phyloP scores from a whole-genome alignment of 2,113 vertebrate species.

The Xiphias gladius region DNA sequence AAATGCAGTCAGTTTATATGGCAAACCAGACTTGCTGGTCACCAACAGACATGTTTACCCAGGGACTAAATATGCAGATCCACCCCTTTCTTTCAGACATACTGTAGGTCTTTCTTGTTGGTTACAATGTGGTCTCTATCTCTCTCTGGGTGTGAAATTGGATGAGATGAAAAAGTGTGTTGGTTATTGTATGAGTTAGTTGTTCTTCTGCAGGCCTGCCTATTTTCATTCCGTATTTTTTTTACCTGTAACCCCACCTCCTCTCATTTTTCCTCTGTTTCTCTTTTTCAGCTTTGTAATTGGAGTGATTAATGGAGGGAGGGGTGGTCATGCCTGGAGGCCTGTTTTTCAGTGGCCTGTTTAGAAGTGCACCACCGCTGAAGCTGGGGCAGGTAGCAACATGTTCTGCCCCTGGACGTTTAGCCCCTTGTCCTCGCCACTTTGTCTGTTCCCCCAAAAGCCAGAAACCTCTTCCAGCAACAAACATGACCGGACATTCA shows the following conservation, averaged over 20 bases:
- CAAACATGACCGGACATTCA: constrained; percentile 64
- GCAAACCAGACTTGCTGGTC: constrained; percentile 77
- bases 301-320: constrained; percentile 84
- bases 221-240: constrained; percentile 44
- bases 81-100: constrained; percentile 53
- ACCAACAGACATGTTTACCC: constrained; percentile 75
- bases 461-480: constrained; percentile 56
- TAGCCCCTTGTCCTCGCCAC: constrained; percentile 67
- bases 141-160: constrained; percentile 17
- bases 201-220: constrained; percentile 21
- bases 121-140: neutral
- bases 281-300: constrained; percentile 80
- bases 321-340: constrained; percentile 79
- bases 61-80: constrained; percentile 63
- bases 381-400: constrained; percentile 75
- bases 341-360: constrained; percentile 75
- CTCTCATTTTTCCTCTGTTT: constrained; percentile 31
- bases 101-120: neutral
- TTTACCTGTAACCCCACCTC: constrained; percentile 21
- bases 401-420: constrained; percentile 75
- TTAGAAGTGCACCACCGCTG: constrained; percentile 63
- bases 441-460: constrained; percentile 66
- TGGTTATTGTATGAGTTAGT: constrained; percentile 1
- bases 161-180: constrained; percentile 3
- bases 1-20: constrained; percentile 83